Evolutionary conservation across 2,797 vertebrate genomes (phyloP).

Genomic region (Perodicticus potto): DNA sequence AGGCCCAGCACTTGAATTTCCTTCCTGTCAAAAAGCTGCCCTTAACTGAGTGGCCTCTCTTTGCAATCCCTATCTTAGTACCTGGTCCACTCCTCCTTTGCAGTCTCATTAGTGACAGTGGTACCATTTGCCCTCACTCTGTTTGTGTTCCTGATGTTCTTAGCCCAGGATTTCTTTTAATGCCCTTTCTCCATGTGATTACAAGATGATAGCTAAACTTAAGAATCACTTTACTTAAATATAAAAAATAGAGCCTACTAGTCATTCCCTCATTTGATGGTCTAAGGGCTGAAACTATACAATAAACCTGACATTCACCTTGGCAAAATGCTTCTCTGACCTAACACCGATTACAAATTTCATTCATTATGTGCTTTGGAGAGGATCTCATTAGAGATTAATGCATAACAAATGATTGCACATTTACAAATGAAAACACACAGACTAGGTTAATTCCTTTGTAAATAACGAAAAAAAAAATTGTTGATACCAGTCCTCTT

Average conservation of each 20-base stretch:
- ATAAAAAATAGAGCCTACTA: slow-evolving; percentile 81
- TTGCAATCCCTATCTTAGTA: not conserved
- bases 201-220: slow-evolving; percentile 69
- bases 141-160: slow-evolving; percentile 35
- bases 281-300: slow-evolving; percentile 73
- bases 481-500: not conserved
- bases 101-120: slow-evolving; percentile 60
- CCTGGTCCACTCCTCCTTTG: not conserved
- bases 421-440: slow-evolving; percentile 33
- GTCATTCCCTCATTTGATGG: slow-evolving; percentile 80
- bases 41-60: not conserved
- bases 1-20: not conserved
- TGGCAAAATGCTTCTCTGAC: slow-evolving; percentile 76
- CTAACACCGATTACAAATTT: slow-evolving; percentile 66
- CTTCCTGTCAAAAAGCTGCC: not conserved
- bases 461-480: slow-evolving; percentile 12
- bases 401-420: slow-evolving; percentile 63
- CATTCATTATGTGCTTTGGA: slow-evolving; percentile 76
- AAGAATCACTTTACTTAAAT: slow-evolving; percentile 82
- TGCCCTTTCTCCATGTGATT: slow-evolving; percentile 44
- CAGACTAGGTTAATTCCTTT: slow-evolving; percentile 30
- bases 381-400: slow-evolving; percentile 68
- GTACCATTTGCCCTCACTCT: not conserved
- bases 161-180: slow-evolving; percentile 40
- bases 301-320: slow-evolving; percentile 77